These are phyloP conservation scores for Garrulus glandarius DNA, from an alignment of 2,797 vertebrate species.

Conservation along the genomic window DNA sequence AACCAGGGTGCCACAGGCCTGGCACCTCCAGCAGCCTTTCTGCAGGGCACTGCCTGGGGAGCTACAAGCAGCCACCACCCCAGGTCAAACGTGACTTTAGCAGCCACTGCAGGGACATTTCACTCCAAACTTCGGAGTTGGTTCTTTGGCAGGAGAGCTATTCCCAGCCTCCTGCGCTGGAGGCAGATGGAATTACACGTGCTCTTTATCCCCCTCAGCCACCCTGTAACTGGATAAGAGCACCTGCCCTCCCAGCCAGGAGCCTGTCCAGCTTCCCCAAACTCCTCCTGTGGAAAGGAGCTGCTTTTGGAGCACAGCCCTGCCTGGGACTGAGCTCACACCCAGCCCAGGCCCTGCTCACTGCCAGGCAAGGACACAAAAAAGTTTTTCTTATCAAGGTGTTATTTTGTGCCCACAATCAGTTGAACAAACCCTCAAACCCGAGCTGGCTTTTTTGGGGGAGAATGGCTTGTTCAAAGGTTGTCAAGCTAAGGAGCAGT, in stretches of 20 bases:
- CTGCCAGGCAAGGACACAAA: background rate
- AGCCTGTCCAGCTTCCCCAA: background rate
- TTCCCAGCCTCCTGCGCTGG: background rate
- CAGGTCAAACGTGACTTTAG: background rate
- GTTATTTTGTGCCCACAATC: background rate
- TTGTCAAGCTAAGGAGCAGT: background rate
- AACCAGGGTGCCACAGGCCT: background rate
- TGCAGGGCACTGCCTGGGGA: background rate
- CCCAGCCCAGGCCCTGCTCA: background rate
- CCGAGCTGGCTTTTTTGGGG: background rate
- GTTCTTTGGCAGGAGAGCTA: background rate
- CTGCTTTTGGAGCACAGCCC: background rate
- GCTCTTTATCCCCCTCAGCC: background rate
- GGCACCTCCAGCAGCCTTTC: background rate
- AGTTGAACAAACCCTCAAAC: background rate
- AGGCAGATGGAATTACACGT: background rate
- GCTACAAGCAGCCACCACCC: background rate
- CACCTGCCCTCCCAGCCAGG: background rate
- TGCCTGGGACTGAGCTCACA: background rate
- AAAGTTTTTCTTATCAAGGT: background rate
- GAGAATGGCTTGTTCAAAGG: background rate
- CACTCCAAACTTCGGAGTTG: background rate
- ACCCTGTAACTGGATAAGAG: background rate
- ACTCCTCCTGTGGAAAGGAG: background rate
- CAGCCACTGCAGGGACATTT: background rate